A percentile compares a stretch with the other conserved stretches of the same genome.
Conservation (phyloP, 1,140 invertebrate species). For the Drosophila setifemur region DNA sequence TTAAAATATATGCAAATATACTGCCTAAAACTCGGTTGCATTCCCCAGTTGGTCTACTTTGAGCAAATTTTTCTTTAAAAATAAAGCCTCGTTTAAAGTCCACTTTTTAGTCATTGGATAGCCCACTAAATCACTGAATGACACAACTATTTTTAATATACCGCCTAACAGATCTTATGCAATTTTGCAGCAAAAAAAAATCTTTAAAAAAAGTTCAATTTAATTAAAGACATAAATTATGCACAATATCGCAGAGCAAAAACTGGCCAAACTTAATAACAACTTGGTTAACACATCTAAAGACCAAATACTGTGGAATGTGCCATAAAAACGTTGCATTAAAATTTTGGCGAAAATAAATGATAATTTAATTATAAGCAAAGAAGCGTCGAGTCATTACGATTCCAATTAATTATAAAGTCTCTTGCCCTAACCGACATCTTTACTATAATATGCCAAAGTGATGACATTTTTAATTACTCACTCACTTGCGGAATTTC, state of each 20-base stretch:
- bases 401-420: neutral
- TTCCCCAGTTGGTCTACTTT: neutral
- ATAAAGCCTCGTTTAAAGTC: constrained; percentile 26
- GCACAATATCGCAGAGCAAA: constrained; percentile 37
- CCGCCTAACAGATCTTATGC: constrained; percentile 49
- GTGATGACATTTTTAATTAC: neutral
- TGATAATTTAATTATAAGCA: neutral
- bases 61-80: constrained; percentile 1
- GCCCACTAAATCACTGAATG: neutral
- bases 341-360: neutral
- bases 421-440: neutral
- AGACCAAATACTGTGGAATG: constrained; percentile 27
- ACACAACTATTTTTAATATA: constrained; percentile 1
- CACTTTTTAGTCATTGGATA: constrained; percentile 11
- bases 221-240: constrained; percentile 77
- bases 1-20: no score
- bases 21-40: neutral
- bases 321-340: neutral
- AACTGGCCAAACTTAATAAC: constrained; percentile 60
- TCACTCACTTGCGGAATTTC: no score
- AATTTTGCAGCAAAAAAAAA: constrained; percentile 30
- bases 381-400: neutral
- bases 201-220: constrained; percentile 47
- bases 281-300: constrained; percentile 67
- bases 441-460: neutral